A percentile compares a stretch with the other conserved stretches of the same genome.
Evolutionary conservation across 2,888 invertebrate genomes (phyloP).

Genomic region (Apamea anceps): DNA sequence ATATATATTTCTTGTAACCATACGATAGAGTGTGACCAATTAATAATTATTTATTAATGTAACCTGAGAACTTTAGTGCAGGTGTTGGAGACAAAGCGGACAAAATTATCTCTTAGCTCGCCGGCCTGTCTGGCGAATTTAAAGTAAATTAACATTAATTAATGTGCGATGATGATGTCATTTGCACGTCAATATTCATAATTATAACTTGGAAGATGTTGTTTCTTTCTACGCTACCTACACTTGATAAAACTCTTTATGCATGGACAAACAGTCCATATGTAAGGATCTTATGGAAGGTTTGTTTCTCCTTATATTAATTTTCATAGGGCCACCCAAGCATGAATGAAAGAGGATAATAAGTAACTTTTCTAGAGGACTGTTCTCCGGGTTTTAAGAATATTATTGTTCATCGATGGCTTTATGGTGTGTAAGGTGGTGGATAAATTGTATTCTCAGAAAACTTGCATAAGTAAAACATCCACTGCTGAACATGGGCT

Average conservation of each 20-base stretch:
- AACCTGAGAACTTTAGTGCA: slow-evolving; percentile 63
- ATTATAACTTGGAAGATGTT: slow-evolving; percentile 14
- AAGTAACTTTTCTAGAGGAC: background rate
- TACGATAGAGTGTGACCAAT: slow-evolving; percentile 44
- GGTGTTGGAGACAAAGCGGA: slow-evolving; percentile 55
- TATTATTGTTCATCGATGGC: background rate
- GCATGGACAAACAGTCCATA: background rate
- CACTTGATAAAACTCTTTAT: background rate
- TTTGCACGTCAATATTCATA: slow-evolving; percentile 42
- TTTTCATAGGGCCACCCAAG: slow-evolving; percentile 12
- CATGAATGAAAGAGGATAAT: background rate
- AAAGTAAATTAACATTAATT: slow-evolving; percentile 60
- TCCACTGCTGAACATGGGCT: background rate
- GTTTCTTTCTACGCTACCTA: background rate
- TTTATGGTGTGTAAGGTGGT: background rate
- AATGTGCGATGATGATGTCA: slow-evolving; percentile 60
- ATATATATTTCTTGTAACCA: slow-evolving; percentile 10
- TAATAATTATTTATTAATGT: slow-evolving; percentile 58
- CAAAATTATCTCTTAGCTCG: slow-evolving; percentile 28
- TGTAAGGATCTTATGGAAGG: slow-evolving; percentile 1
- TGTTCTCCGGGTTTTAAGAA: background rate
- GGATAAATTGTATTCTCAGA: background rate
- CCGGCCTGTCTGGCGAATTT: slow-evolving; percentile 55
- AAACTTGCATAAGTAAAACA: background rate
- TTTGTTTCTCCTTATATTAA: background rate